Base-by-base conservation (phyloP, 2,113 vertebrate species). In the Salvelinus fontinalis region DNA sequence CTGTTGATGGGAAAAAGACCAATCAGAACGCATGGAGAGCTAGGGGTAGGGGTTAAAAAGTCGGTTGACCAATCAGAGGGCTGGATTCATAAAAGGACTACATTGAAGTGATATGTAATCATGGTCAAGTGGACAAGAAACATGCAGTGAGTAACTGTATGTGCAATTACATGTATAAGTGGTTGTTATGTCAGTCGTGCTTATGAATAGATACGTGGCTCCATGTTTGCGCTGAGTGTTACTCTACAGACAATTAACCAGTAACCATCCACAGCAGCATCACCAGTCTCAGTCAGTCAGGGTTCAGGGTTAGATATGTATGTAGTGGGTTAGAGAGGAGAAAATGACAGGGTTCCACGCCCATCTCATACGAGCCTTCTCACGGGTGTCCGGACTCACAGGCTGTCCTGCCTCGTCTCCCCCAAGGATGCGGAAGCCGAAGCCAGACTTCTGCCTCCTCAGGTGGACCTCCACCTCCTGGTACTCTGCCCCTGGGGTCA, bases 391-490 rank as follows among this genome's bases (percentile, higher is more conserved):
- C 86, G 86, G 91, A 98, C 98, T 99, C 92, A 98, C 97, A 90
- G 97, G 96, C 89, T 98, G 97, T 83, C 97, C 97, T 34, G 97
- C 96, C 90, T 99, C 97, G 82, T 99, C 97, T 89, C 98, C 98
- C 75, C 98, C 98, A 68, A 99, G 93, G 85, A 99, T 97, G 84
- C 98, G 94, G 93, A 99, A 99, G 69, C 98, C 98, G 82, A 99
- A 99, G 51, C 98, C 98, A 67, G 97, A 98, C 87, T 99, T 97
- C 93, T 99, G 97, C 78, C 97, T 93, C 75, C 96, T 95, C 91
- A 99, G 94, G 82, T 97, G 95, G 87, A 99, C 97, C 92, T 98
- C 97, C 78, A 99, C 85, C 83, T 99, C 97, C 86, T 97, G 97
- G 91, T 95, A 99, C 85, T 98, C 97, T 0, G 92, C 90, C 87